Base-by-base conservation (phyloP, 2,113 vertebrate species). In the Phylloscopus trochilus region DNA sequence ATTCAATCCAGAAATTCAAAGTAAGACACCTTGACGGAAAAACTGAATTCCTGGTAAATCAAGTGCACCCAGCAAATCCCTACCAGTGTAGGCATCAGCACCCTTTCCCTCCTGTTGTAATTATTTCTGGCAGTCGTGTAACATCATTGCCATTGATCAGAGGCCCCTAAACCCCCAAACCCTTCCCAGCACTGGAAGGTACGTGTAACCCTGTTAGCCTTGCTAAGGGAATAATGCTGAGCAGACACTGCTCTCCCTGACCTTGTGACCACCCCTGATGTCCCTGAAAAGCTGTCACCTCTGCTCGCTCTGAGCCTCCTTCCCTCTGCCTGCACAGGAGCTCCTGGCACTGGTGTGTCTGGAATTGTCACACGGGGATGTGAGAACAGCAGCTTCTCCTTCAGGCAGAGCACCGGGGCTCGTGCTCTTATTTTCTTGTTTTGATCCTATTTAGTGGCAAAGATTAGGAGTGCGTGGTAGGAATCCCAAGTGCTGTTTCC, bases 211-310 rank as follows among this genome's bases (percentile, higher is more conserved):
- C 58, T 70, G 39, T 77, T 93, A 58, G 79, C 18, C 23, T 53
- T 75, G 52, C 59, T 76, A 15, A 66, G 46, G 68, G 39, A 95
- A 43, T 83, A 83, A 24, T 47, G 47, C 31, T 31, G 77, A 64
- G 4, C 64, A 55, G 72, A 53, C 49, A 16, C 30, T 55, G 92
- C 91, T 2, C 79, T n/a, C 55, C 73, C 31, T 75, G 73, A 87
- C 88, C 88, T 86, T 91, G 91, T 69, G 74, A 46, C 60, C 76
- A 89, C 49, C 13, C n/a, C 74, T 73, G 76, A 62, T 92, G 15
- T 91, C 88, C 69, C 81, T 86, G 76, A 74, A 88, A 93, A 81
- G 58, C 37, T 51, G 43, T 59, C 82, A 33, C 56, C 66, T 80
- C 35, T 60, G 39, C 76, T 49, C 46, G 28, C 56, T 79, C 68